These are phyloP conservation scores for Drosophila mettleri DNA, from an alignment of 2,888 invertebrate genomes.

Conservation along the genomic window DNA sequence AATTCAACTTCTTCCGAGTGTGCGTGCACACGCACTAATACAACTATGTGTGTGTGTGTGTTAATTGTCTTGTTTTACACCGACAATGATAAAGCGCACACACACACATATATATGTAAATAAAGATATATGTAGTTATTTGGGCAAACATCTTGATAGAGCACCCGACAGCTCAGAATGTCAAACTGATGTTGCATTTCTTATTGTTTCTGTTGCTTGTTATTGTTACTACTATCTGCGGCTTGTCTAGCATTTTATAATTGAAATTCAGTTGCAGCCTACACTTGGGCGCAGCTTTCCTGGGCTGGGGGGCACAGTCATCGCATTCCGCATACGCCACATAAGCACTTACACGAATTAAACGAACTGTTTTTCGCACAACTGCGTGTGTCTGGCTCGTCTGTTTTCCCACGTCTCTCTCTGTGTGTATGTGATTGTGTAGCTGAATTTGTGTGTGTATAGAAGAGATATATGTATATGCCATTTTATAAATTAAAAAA, in stretches of 20 bases:
- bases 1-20: slow-evolving; percentile 65
- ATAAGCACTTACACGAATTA: slow-evolving; percentile 74
- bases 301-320: slow-evolving; percentile 22
- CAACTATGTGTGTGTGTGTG: slow-evolving; percentile 34
- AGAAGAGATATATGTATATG: slow-evolving; percentile 23
- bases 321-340: slow-evolving; percentile 55
- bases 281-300: slow-evolving; percentile 33
- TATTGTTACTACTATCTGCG: slow-evolving; percentile 56
- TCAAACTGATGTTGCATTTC: slow-evolving; percentile 46
- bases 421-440: background rate
- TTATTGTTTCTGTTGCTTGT: slow-evolving; percentile 20
- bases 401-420: slow-evolving; percentile 14
- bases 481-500: slow-evolving; percentile 74
- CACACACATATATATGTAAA: slow-evolving; percentile 18
- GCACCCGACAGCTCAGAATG: slow-evolving; percentile 43
- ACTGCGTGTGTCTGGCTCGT: slow-evolving; percentile 40
- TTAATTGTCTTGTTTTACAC: slow-evolving; percentile 79
- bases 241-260: slow-evolving; percentile 71
- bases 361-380: slow-evolving; percentile 61
- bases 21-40: slow-evolving; percentile 6
- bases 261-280: slow-evolving; percentile 73
- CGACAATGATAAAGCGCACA: slow-evolving; percentile 70
- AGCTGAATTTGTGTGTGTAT: slow-evolving; percentile 12
- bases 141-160: slow-evolving; percentile 55
- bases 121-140: slow-evolving; percentile 27